Percentiles rank a stretch among this genome's conserved stretches.
Evolutionary conservation across 2,888 invertebrate genomes (phyloP).

Genomic region (Cataglyphis albicans): DNA sequence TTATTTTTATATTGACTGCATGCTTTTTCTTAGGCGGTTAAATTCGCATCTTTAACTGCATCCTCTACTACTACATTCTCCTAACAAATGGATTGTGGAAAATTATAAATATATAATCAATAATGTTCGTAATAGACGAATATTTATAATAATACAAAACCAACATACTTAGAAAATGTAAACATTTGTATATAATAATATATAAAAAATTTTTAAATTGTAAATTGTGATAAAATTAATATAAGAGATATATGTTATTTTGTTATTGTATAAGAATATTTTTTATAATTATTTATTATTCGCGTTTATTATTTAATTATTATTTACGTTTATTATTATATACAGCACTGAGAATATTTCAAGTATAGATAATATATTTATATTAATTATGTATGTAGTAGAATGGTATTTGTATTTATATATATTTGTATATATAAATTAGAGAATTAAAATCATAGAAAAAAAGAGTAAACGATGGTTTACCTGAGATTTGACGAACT

Average conservation of each 20-base stretch:
- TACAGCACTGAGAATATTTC: conserved; percentile 1
- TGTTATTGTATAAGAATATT: not conserved
- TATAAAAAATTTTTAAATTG: not conserved
- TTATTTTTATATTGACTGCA: conserved; percentile 72
- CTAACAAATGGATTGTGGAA: conserved; percentile 76
- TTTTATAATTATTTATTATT: not conserved
- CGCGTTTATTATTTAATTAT: not conserved
- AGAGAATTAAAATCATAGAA: not conserved
- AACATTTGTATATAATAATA: not conserved
- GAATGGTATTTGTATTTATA: conserved; percentile 1
- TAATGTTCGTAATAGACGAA: conserved; percentile 15
- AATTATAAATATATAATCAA: conserved; percentile 67
- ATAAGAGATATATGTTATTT: not conserved
- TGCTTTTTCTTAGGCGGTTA: conserved; percentile 80
- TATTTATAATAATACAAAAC: conserved; percentile 3
- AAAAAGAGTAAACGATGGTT: not conserved
- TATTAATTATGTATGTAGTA: not conserved
- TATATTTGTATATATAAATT: conserved; percentile 4
- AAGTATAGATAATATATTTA: not conserved
- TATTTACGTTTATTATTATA: not conserved
- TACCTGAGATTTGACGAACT: conserved; percentile 27
- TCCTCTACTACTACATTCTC: conserved; percentile 64
- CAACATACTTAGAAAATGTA: not conserved
- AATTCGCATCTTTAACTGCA: conserved; percentile 80
- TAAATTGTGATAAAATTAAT: conserved; percentile 22